Evolutionary conservation across 2,888 invertebrate species (phyloP), one percentile per base, ranked within the genome.

Genomic region (Pyrocoelia pectoralis): DNA sequence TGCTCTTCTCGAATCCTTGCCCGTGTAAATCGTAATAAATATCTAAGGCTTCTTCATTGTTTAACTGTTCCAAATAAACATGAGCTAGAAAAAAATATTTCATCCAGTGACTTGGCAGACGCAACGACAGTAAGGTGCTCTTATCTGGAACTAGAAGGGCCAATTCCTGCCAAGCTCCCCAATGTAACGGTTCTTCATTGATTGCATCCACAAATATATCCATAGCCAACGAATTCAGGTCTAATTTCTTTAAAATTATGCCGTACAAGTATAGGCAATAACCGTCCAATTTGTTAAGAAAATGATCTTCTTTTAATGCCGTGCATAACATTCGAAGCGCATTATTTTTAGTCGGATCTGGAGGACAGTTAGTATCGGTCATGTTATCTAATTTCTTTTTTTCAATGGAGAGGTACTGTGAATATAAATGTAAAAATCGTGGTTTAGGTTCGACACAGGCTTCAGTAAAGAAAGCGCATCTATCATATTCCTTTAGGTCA

Each of bases 101-200:
- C 86, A 98, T 95, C 98, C 98, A 98, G 80, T 96, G 95, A 69
- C 90, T 88, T 0, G 97, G 96, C 41, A 92, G 79, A 61, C 86
- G 84, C 2, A 90, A 77, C 1, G 85, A 83, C 62, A 88, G 85
- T 14, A 92, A 77, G 53, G 90, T 92, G 74, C 93, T 92, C 80
- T 91, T 90, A 68, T 79, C 79, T 10, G 78, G 76, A 56, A 98
- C 89, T 1, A 98, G 83, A 6, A 91, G 88, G 0, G 95, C 92
- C 10, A 99, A 83, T 79, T 98, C 97, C 29, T 94, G 84, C 95
- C 98, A 99, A 0, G 97, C 93, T 41, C 95, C 91, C 98, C 98
- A 99, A 64, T 97, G 87, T 74, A 94, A 88, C 0, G 97, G 97
- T 56, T 91, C 88, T 41, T 87, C 84, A 61, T 89, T 87, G 9